A percentile compares a stretch with the other conserved stretches of the same genome.
Evolutionary conservation across 35 echinoderm and acorn worm genomes (phyloP).

Genomic region (Acanthaster planci): DNA sequence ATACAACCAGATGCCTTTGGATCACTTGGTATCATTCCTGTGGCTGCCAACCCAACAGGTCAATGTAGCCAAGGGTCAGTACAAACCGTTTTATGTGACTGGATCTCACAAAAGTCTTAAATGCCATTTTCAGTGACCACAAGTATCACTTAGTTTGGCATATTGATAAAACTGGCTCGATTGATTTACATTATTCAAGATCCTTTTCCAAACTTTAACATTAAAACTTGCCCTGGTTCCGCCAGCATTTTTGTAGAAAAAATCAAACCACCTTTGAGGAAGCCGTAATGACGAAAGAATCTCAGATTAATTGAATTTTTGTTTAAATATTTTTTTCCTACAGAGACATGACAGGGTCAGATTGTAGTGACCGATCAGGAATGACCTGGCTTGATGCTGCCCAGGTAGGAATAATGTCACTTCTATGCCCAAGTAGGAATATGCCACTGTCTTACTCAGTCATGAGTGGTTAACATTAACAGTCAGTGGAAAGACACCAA

Average conservation of each 20-base stretch:
- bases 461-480: too few relatives aligned
- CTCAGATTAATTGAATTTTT: background rate
- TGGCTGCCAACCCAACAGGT: background rate
- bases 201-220: too few relatives aligned
- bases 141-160: too few relatives aligned
- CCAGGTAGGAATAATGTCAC: conserved; percentile 18
- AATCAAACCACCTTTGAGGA: too few relatives aligned
- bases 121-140: too few relatives aligned
- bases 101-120: too few relatives aligned
- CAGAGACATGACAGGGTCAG: conserved; percentile 26
- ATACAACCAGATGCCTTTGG: background rate
- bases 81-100: background rate
- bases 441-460: background rate
- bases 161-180: too few relatives aligned
- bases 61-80: background rate
- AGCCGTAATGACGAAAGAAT: too few relatives aligned
- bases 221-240: too few relatives aligned
- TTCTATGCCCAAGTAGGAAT: background rate
- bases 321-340: background rate
- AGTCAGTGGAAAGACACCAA: too few relatives aligned
- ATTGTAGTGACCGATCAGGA: conserved; percentile 26
- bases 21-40: background rate
- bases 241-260: too few relatives aligned
- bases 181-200: too few relatives aligned
- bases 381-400: conserved; percentile 70